These are phyloP conservation scores for Phylloscopus trochilus DNA, from an alignment of 2,113 vertebrate species.

Conservation along the genomic window DNA sequence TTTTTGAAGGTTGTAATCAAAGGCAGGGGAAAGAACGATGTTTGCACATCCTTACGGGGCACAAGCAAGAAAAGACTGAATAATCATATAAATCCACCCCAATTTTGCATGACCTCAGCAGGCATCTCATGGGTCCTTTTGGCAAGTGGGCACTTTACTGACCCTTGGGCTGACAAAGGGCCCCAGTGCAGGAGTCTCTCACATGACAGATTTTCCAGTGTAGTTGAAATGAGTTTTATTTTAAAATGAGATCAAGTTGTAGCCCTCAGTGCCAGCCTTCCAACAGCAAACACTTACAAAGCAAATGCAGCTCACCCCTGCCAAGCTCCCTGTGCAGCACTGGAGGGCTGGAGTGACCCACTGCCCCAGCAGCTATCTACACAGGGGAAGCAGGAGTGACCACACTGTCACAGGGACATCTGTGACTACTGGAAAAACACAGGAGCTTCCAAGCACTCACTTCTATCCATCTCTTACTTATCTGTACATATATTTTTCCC, in stretches of 20 bases:
- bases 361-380: background rate
- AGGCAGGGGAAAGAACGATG: background rate
- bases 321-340: background rate
- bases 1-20: background rate
- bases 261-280: background rate
- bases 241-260: background rate
- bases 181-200: background rate
- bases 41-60: background rate
- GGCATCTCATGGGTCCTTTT: background rate
- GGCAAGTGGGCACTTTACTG: background rate
- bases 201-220: background rate
- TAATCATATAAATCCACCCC: background rate
- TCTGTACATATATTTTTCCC: background rate
- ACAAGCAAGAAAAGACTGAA: background rate
- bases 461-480: background rate
- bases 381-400: background rate
- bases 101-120: background rate
- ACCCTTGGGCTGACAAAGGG: background rate
- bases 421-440: background rate
- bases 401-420: fast-evolving
- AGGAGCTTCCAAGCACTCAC: background rate
- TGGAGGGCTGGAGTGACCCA: background rate
- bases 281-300: background rate
- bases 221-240: background rate
- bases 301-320: fast-evolving